A percentile compares a stretch with the other conserved stretches of the same genome.
Conservation (phyloP, 2,113 vertebrate genomes). For the Calypte anna region DNA sequence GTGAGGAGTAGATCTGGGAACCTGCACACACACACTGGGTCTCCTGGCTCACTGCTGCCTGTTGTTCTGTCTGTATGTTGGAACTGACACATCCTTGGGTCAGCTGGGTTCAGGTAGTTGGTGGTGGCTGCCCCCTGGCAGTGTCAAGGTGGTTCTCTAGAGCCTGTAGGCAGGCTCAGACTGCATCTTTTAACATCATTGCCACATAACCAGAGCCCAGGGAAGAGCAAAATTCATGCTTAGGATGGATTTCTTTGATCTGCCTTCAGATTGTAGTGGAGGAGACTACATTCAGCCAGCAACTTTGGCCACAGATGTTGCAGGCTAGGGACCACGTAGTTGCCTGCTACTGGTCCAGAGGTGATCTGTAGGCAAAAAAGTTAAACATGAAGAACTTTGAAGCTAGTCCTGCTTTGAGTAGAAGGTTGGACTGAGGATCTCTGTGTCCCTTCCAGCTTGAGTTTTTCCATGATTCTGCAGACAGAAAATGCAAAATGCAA, state of each 20-base stretch:
- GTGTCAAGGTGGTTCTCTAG: neutral
- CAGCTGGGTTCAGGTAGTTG: neutral
- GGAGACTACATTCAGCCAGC: neutral
- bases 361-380: neutral
- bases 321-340: neutral
- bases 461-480: neutral
- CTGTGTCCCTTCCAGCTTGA: neutral
- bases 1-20: neutral
- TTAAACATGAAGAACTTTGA: neutral
- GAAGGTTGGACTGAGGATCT: neutral
- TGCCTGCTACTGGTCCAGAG: neutral
- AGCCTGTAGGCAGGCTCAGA: neutral
- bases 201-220: fast-evolving
- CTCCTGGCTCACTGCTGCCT: neutral
- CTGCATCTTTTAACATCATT: neutral
- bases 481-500: neutral
- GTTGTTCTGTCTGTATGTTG: neutral
- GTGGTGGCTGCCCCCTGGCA: neutral
- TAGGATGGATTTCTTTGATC: neutral
- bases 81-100: neutral
- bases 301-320: neutral
- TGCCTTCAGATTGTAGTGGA: neutral
- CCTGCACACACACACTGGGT: fast-evolving
- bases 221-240: neutral
- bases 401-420: neutral